Percentiles rank a stretch among this genome's conserved stretches.
phyloP scores from a whole-genome alignment of 2,888 invertebrate genomes.

The Dicyrtomina minuta region DNA sequence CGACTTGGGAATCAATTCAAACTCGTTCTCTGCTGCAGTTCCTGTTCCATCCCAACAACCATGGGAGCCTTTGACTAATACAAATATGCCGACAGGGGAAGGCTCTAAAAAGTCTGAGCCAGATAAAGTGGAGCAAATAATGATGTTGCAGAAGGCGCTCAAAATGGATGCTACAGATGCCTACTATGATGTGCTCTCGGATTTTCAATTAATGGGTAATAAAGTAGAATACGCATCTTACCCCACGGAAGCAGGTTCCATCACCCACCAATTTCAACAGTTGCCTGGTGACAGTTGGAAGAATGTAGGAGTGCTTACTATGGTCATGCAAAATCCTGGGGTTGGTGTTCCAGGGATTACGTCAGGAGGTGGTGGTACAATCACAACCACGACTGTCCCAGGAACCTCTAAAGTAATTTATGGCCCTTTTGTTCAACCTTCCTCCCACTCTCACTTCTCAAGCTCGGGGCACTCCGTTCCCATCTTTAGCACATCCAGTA shows the following conservation, averaged over 20 bases:
- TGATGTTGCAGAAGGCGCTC: conserved; percentile 52
- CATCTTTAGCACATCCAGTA: neutral
- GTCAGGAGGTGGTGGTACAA: too few relatives aligned
- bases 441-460: conserved; percentile 1
- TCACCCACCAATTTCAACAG: conserved; percentile 6
- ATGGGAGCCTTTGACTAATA: conserved; percentile 29
- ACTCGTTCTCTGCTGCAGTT: conserved; percentile 41
- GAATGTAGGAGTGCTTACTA: conserved; percentile 43
- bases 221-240: conserved; percentile 19
- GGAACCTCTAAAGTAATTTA: conserved; percentile 12
- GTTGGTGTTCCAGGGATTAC: neutral
- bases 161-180: conserved; percentile 50
- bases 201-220: conserved; percentile 49
- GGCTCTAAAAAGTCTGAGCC: conserved; percentile 52
- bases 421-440: conserved; percentile 24
- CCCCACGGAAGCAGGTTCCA: conserved; percentile 10
- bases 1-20: conserved; percentile 58
- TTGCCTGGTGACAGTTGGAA: conserved; percentile 38
- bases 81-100: conserved; percentile 53
- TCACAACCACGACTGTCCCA: conserved; percentile 5
- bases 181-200: conserved; percentile 46
- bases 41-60: conserved; percentile 38
- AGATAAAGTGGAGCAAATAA: conserved; percentile 51
- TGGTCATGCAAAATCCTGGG: conserved; percentile 39
- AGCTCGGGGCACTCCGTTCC: neutral